Conservation (phyloP, 1,140 invertebrate species). For the Achatina immaculata region DNA sequence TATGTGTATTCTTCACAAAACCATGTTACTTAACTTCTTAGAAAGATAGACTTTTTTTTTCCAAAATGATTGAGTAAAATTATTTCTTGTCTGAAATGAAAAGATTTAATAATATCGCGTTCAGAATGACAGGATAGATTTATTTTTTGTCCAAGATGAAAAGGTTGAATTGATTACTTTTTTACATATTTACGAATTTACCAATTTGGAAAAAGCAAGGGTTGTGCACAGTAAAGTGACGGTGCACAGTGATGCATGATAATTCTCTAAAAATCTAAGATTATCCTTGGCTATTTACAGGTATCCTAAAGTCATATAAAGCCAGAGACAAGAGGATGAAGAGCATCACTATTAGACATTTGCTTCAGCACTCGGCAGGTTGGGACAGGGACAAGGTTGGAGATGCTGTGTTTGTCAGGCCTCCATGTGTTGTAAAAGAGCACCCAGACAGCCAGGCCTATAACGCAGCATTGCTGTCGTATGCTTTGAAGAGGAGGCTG, state of each 20-base stretch:
- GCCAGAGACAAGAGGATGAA: slow-evolving; percentile 49
- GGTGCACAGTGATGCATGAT: too few relatives aligned
- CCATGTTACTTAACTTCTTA: neutral
- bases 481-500: slow-evolving; percentile 56
- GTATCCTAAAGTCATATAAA: slow-evolving; percentile 44
- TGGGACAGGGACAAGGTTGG: slow-evolving; percentile 60
- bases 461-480: slow-evolving; percentile 47
- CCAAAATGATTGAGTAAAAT: neutral
- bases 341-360: slow-evolving; percentile 56
- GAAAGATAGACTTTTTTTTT: neutral
- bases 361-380: slow-evolving; percentile 62
- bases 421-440: slow-evolving; percentile 15
- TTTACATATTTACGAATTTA: too few relatives aligned
- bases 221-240: too few relatives aligned
- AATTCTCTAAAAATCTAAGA: too few relatives aligned
- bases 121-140: too few relatives aligned
- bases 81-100: too few relatives aligned
- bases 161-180: too few relatives aligned
- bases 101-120: too few relatives aligned
- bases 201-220: too few relatives aligned
- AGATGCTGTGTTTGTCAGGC: slow-evolving; percentile 53
- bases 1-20: too few relatives aligned
- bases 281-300: too few relatives aligned
- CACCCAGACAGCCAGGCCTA: slow-evolving; percentile 31
- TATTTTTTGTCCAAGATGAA: too few relatives aligned